Evolutionary conservation across 2,797 vertebrate species (phyloP).

Genomic region (Malurus splendens): DNA sequence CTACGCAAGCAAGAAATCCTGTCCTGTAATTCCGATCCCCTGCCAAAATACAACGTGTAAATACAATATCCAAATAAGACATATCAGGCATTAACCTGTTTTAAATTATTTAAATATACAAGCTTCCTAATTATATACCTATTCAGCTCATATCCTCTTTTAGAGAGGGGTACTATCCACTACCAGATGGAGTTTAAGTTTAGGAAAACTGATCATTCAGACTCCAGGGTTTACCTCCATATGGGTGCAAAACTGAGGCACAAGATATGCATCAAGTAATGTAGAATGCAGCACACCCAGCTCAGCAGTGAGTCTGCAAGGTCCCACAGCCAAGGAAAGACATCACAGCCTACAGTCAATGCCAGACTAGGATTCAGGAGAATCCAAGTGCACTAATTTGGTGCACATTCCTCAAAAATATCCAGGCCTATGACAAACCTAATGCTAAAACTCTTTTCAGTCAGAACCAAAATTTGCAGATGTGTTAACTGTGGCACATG

Average conservation of each 20-base stretch:
- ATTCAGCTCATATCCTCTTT: neutral
- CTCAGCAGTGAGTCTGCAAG: neutral
- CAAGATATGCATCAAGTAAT: neutral
- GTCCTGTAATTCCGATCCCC: neutral
- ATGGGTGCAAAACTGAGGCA: neutral
- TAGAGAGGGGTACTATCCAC: neutral
- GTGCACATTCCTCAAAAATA: rapidly evolving
- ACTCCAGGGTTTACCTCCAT: neutral
- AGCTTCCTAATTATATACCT: neutral
- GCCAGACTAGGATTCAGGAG: neutral
- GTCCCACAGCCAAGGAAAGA: neutral
- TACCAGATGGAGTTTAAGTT: neutral
- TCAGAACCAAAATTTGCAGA: neutral
- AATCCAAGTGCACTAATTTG: neutral
- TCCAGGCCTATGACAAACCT: neutral
- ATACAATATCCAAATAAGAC: neutral
- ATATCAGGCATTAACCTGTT: neutral
- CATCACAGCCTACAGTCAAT: neutral
- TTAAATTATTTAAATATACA: neutral
- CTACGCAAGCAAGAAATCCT: neutral
- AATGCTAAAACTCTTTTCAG: neutral
- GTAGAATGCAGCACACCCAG: neutral
- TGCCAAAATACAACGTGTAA: neutral
- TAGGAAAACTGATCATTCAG: neutral
- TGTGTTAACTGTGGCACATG: rapidly evolving